phyloP scores from a whole-genome alignment of 2,797 vertebrate species.

The Sebastes vulpes region DNA sequence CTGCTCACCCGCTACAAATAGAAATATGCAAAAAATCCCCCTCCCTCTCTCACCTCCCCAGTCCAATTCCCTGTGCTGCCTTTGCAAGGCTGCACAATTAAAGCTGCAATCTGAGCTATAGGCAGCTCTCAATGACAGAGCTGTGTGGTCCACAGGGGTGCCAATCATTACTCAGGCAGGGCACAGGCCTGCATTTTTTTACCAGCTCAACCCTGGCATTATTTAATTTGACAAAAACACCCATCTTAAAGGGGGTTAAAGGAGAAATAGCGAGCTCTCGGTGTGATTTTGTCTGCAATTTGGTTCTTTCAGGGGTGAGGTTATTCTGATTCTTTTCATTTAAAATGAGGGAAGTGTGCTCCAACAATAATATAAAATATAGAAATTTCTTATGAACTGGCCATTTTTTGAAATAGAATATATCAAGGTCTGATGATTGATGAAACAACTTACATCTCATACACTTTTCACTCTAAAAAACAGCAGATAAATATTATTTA shows the following conservation, averaged over 20 bases:
- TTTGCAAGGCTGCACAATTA: conserved; percentile 86
- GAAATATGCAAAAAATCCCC: conserved; percentile 75
- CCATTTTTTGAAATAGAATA: neutral
- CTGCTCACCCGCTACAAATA: conserved; percentile 50
- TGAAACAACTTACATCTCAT: neutral
- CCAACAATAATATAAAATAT: neutral
- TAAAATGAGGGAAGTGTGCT: neutral
- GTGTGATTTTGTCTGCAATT: neutral
- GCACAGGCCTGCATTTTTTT: conserved; percentile 32
- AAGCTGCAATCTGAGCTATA: conserved; percentile 76
- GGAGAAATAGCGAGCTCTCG: neutral
- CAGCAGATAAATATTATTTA: neutral
- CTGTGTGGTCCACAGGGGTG: conserved; percentile 80
- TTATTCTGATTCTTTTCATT: neutral
- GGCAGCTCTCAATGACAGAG: conserved; percentile 78
- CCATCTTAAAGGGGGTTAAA: neutral
- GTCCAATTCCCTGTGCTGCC: conserved; percentile 71
- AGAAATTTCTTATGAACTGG: neutral
- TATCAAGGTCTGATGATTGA: neutral
- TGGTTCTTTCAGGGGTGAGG: neutral
- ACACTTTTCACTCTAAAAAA: neutral
- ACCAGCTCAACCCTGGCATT: conserved; percentile 40
- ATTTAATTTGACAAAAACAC: conserved; percentile 45
- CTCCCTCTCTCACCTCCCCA: conserved; percentile 2
- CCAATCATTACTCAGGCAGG: conserved; percentile 72